phyloP scores from a whole-genome alignment of 2,888 invertebrate species.

The Timandra comae region DNA sequence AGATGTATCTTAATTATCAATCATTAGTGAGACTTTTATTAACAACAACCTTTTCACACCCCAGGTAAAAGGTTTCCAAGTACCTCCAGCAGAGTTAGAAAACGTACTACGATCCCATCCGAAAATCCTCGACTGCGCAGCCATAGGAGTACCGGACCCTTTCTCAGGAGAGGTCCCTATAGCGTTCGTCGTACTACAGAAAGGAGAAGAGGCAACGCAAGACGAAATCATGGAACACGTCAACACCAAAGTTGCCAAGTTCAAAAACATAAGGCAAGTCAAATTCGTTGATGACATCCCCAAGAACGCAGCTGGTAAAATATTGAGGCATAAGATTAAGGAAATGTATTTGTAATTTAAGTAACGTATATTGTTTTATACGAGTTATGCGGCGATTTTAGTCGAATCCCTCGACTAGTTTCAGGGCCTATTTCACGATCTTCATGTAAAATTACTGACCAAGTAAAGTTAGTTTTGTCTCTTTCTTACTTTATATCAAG shows the following conservation, averaged over 20 bases:
- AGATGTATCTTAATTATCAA: too few species aligned
- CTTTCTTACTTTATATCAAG: too few species aligned
- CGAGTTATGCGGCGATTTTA: too few species aligned
- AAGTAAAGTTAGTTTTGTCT: too few species aligned
- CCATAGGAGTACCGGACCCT: constrained; percentile 85
- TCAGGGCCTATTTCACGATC: too few species aligned
- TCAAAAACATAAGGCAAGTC: constrained; percentile 83
- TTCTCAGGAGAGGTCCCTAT: constrained; percentile 85
- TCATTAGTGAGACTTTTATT: too few species aligned
- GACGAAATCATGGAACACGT: constrained; percentile 81
- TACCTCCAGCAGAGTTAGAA: constrained; percentile 93
- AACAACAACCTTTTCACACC: constrained; percentile 10
- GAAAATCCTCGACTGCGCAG: constrained; percentile 87
- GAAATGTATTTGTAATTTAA: constrained; percentile 40
- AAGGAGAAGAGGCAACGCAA: constrained; percentile 49
- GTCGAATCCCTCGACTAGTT: too few species aligned
- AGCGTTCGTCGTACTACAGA: constrained; percentile 81
- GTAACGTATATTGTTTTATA: too few species aligned
- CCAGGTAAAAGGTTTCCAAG: constrained; percentile 83
- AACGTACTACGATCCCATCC: constrained; percentile 83
- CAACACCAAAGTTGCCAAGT: constrained; percentile 81
- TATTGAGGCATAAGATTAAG: constrained; percentile 80
- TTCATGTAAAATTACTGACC: too few species aligned
- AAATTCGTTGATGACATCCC: constrained; percentile 82
- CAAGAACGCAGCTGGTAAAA: constrained; percentile 87